Evolutionary conservation across 1,140 invertebrate species (phyloP).

Genomic region (Procambarus virginalis): DNA sequence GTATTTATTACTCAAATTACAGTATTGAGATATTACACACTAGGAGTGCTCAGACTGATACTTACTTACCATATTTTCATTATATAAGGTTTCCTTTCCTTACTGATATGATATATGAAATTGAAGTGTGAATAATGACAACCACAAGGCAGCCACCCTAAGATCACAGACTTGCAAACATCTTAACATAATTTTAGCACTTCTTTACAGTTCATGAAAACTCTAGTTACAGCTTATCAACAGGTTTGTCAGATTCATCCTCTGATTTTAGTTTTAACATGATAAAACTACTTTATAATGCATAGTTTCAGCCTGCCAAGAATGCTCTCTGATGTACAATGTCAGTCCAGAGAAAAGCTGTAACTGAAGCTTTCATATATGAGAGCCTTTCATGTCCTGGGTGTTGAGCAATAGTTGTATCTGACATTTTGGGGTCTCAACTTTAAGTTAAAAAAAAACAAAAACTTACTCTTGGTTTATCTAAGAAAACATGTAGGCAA

Average conservation of each 20-base stretch:
- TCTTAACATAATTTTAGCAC: conserved; percentile 13
- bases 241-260: neutral
- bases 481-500: conserved; percentile 20
- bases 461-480: neutral
- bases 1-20: too few relatives aligned
- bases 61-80: neutral
- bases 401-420: conserved; percentile 26
- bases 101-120: neutral
- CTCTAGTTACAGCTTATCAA: neutral
- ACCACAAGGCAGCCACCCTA: neutral
- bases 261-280: neutral
- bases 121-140: neutral
- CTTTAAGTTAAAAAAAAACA: conserved; percentile 5
- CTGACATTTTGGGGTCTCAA: conserved; percentile 17
- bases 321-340: neutral
- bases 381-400: conserved; percentile 2
- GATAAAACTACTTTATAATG: neutral
- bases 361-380: neutral
- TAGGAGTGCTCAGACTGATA: neutral
- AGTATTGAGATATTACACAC: too few relatives aligned
- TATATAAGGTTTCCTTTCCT: neutral
- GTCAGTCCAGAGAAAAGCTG: neutral
- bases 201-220: neutral
- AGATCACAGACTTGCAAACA: conserved; percentile 25
- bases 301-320: neutral